A percentile compares a stretch with the other conserved stretches of the same genome.
Evolutionary conservation across 1,140 invertebrate species (phyloP).

Genomic region (Tenebrio molitor): DNA sequence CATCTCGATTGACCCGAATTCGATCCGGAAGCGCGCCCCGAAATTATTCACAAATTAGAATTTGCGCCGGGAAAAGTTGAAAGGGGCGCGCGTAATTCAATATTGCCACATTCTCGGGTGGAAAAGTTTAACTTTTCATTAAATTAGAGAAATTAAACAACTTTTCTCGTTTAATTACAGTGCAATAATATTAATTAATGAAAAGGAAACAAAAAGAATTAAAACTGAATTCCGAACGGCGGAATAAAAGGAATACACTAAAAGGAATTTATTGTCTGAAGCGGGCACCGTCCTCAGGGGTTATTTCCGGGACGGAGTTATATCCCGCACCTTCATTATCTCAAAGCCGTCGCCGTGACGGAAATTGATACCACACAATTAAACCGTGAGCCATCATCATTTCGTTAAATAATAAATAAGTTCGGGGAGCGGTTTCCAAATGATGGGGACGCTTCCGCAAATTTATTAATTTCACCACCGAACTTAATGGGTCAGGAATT

Average conservation of each 20-base stretch:
- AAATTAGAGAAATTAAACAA: slow-evolving; percentile 31
- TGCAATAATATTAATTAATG: slow-evolving; percentile 39
- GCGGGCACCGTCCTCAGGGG: slow-evolving; percentile 6
- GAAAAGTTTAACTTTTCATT: slow-evolving; percentile 39
- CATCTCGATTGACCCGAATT: too few relatives aligned
- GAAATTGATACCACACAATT: slow-evolving; percentile 27
- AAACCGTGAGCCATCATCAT: slow-evolving; percentile 16
- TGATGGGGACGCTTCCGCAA: too few relatives aligned
- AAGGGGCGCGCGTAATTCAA: slow-evolving; percentile 13
- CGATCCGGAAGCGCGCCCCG: neutral
- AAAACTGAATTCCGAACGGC: neutral
- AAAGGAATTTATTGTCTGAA: slow-evolving; percentile 6
- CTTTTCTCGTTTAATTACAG: slow-evolving; percentile 23
- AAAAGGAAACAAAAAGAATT: slow-evolving; percentile 31
- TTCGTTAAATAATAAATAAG: slow-evolving; percentile 32
- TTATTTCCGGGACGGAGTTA: neutral
- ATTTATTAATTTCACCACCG: too few relatives aligned
- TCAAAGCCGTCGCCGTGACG: neutral
- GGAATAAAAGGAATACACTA: slow-evolving; percentile 12
- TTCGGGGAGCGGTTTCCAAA: too few relatives aligned
- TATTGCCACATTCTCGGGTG: slow-evolving; percentile 9
- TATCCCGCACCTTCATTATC: slow-evolving; percentile 5
- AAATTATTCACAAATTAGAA: slow-evolving; percentile 24
- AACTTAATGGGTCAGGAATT: too few relatives aligned
- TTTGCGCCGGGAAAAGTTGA: neutral